Base-by-base conservation (phyloP, 2,888 invertebrate species). In the Quadriops clusia region DNA sequence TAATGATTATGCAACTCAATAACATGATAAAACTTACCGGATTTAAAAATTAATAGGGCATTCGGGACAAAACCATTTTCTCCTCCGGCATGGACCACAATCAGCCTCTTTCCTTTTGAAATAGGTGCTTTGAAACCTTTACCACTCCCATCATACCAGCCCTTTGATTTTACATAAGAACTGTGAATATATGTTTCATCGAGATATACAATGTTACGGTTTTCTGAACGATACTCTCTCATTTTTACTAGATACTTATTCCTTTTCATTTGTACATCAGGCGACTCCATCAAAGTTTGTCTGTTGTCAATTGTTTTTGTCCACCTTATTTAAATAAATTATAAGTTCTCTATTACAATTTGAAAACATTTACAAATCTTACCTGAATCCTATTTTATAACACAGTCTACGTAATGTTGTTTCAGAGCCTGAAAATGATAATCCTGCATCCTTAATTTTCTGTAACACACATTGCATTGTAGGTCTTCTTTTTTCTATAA, bases 51-150 rank as follows among this genome's bases (percentile, higher is more conserved):
- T 10, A 31, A 20, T 10, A n/a, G 2, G 2, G 17, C 26, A 20
- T 30, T 16, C n/a, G 18, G n/a, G 21, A 34, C 22, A 17, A 34
- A 37, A 4, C 33, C 25, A 28, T 29, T 24, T 20, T 24, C 26
- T 9, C 17, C 15, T 5, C 30, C 30, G 18, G 34, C 30, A 25
- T 34, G 30, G 3, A 34, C 25, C 14, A 30, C 40, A 1, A 44
- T 28, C 6, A 33, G 15, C 6, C 43, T 25, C 28, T 34, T 11
- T 5, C 38, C 43, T 36, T 41, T 46, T 5, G 38, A 36, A 13
- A 40, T 30, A 9, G 41, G 40, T 25, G 32, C 30, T 37, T 28
- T 26, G 5, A 37, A 8, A 5, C 28, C 32, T 23, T 37, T 21
- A 13, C 6, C 10, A 8, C 15, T 26, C 5, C 13, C 12, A 14